A percentile compares a stretch with the other conserved stretches of the same genome.
phyloP scores from a whole-genome alignment of 1,140 invertebrate genomes.

The Lamellibrachia luymesi region DNA sequence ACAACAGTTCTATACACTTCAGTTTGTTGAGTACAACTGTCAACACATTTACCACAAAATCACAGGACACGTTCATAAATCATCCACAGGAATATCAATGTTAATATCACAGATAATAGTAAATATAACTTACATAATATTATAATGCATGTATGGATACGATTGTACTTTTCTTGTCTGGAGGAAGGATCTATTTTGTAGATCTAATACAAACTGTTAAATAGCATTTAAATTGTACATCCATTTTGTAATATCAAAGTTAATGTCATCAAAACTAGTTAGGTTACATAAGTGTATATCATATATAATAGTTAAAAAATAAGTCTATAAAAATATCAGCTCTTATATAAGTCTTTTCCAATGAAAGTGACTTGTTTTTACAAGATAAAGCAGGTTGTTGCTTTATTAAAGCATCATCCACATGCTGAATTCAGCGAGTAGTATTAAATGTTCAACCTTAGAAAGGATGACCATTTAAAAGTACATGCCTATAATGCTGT shows the following conservation, averaged over 20 bases:
- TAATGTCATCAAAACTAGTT: too few relatives aligned
- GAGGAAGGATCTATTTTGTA: not conserved
- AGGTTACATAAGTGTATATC: too few relatives aligned
- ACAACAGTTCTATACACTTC: not conserved
- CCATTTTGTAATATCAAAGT: too few relatives aligned
- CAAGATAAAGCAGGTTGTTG: not conserved
- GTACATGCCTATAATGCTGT: too few relatives aligned
- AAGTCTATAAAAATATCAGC: not conserved
- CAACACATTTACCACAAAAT: not conserved
- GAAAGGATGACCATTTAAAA: too few relatives aligned
- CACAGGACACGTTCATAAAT: not conserved
- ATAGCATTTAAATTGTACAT: not conserved
- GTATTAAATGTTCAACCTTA: too few relatives aligned
- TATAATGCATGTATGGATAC: not conserved
- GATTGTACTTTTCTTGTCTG: not conserved
- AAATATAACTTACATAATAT: not conserved
- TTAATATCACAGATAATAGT: not conserved
- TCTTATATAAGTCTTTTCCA: not conserved
- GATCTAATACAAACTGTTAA: not conserved
- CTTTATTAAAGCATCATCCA: too few relatives aligned
- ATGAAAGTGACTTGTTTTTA: not conserved
- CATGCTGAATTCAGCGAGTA: too few relatives aligned
- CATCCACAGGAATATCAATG: not conserved
- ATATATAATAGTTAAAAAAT: not conserved
- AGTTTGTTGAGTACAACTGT: not conserved